Evolutionary conservation across 1,140 invertebrate genomes (phyloP).

Genomic region (Drepana arcuata): DNA sequence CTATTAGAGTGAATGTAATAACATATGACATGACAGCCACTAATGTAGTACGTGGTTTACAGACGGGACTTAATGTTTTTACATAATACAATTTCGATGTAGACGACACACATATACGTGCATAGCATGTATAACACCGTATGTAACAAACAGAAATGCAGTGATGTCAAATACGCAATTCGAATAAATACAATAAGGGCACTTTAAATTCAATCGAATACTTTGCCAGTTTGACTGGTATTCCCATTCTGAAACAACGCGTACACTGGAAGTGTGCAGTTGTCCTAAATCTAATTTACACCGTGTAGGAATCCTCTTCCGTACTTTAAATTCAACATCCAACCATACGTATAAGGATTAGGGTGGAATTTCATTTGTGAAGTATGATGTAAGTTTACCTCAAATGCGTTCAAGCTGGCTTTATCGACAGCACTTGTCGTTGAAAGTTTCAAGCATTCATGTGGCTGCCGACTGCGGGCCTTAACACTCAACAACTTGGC

Average conservation of each 20-base stretch:
- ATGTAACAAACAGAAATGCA: too few relatives aligned
- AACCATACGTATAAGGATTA: slow-evolving; percentile 16
- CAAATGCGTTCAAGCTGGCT: slow-evolving; percentile 6
- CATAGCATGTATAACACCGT: too few relatives aligned
- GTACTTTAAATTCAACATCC: slow-evolving; percentile 7
- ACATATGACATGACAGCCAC: too few relatives aligned
- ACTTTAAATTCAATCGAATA: slow-evolving; percentile 51
- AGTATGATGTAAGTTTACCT: slow-evolving; percentile 21
- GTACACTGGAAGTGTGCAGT: slow-evolving; percentile 36
- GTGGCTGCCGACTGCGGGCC: slow-evolving; percentile 8
- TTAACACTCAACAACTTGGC: slow-evolving; percentile 6
- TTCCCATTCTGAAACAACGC: slow-evolving; percentile 44
- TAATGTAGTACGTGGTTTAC: too few relatives aligned
- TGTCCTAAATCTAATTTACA: slow-evolving; percentile 53
- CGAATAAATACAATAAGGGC: slow-evolving; percentile 36
- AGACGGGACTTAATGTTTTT: too few relatives aligned
- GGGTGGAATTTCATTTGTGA: slow-evolving; percentile 25
- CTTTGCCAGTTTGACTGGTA: slow-evolving; percentile 42
- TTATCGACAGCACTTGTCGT: slow-evolving; percentile 17
- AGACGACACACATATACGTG: too few relatives aligned
- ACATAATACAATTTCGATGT: too few relatives aligned
- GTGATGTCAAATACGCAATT: slow-evolving; percentile 12
- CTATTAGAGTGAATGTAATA: too few relatives aligned
- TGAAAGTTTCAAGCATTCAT: slow-evolving; percentile 21
- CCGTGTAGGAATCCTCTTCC: slow-evolving; percentile 15